Conservation (phyloP, 2,113 vertebrate species). For the Silurus glanis region DNA sequence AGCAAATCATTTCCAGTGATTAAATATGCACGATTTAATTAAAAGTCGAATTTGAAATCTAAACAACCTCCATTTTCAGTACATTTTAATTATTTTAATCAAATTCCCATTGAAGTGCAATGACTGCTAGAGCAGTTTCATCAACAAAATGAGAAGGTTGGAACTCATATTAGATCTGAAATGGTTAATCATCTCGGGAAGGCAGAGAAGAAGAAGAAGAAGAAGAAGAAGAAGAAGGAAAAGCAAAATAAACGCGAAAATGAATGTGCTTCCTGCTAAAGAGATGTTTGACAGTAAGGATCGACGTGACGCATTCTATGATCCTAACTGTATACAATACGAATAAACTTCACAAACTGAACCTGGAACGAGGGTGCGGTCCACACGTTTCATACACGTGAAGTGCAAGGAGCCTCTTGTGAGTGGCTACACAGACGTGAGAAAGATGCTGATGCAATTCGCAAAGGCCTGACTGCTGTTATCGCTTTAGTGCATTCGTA, state of each 20-base stretch:
- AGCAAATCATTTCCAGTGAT: constrained; percentile 52
- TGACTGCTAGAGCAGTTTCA: constrained; percentile 43
- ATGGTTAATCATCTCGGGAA: constrained; percentile 15
- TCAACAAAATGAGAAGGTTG: constrained; percentile 30
- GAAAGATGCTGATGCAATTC: constrained; percentile 48
- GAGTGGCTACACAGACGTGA: neutral
- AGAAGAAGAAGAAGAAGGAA: neutral
- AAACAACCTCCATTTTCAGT: constrained; percentile 42
- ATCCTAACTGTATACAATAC: neutral
- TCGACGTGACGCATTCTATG: neutral
- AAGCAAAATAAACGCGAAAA: constrained; percentile 15
- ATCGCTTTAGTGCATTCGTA: constrained; percentile 27
- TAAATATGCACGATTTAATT: constrained; percentile 59
- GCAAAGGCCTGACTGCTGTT: constrained; percentile 19
- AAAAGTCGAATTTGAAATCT: constrained; percentile 50
- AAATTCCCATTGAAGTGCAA: constrained; percentile 44
- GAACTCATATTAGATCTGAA: constrained; percentile 10
- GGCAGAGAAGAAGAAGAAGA: neutral
- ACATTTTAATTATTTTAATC: constrained; percentile 55
- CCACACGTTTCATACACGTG: constrained; percentile 38
- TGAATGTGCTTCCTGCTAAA: neutral
- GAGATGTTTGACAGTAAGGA: neutral
- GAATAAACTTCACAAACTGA: constrained; percentile 15
- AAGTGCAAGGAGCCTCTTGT: constrained; percentile 39
- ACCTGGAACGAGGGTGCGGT: constrained; percentile 24